Conservation (phyloP, 2,113 vertebrate species). For the Megaleporinus macrocephalus region DNA sequence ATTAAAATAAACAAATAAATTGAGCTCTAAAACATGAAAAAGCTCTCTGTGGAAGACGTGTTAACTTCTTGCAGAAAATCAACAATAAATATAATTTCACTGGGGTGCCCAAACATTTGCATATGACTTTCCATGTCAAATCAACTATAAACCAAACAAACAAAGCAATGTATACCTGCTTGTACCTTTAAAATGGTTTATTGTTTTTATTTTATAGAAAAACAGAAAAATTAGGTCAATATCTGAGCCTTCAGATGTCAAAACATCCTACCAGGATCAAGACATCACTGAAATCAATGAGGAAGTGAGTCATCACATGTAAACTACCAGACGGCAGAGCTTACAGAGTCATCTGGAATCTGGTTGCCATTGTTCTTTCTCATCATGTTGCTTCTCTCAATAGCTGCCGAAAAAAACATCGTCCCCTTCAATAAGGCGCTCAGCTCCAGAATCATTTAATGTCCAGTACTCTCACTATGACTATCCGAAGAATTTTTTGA, state of each 20-base stretch:
- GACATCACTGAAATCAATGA: background rate
- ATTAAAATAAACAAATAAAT: too few relatives aligned
- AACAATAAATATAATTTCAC: too few relatives aligned
- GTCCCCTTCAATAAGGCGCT: background rate
- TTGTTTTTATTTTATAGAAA: conserved; percentile 15
- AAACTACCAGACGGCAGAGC: background rate
- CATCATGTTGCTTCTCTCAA: background rate
- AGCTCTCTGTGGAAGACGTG: too few relatives aligned
- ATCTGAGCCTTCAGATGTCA: background rate
- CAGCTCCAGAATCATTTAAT: background rate
- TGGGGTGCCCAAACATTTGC: too few relatives aligned
- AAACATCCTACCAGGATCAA: background rate
- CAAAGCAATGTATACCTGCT: too few relatives aligned
- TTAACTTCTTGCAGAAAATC: too few relatives aligned
- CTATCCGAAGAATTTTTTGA: conserved; percentile 11
- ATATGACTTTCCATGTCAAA: too few relatives aligned
- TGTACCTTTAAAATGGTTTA: background rate
- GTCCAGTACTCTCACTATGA: background rate
- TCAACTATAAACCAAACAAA: too few relatives aligned
- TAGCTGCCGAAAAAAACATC: background rate
- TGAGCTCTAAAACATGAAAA: too few relatives aligned
- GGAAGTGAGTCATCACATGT: background rate
- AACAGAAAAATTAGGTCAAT: conserved; percentile 14
- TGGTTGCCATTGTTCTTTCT: background rate
- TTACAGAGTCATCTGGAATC: background rate